These are phyloP conservation scores for Sclerurus mexicanus DNA, from an alignment of 2,113 vertebrate species.

Conservation along the genomic window DNA sequence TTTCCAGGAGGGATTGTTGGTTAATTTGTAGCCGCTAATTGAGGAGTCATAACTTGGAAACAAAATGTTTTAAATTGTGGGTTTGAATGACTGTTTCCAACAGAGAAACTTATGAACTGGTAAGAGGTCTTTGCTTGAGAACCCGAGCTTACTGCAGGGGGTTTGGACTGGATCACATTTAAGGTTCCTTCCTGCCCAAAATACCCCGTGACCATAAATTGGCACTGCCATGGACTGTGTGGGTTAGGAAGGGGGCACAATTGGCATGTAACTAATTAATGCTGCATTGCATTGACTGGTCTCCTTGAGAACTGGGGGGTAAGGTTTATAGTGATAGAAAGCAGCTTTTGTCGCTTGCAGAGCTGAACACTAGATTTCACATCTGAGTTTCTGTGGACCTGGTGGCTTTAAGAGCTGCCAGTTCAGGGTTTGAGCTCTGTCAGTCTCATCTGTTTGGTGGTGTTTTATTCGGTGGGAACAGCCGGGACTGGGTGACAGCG, in stretches of 20 bases:
- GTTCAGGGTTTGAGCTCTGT: neutral
- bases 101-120: neutral
- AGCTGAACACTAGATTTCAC: neutral
- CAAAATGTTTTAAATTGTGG: neutral
- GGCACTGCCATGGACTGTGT: neutral
- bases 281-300: neutral
- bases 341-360: neutral
- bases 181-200: neutral
- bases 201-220: too few species aligned
- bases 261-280: neutral
- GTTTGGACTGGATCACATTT: neutral
- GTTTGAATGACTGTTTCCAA: neutral
- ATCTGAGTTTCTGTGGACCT: neutral
- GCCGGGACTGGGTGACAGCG: neutral
- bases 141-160: neutral
- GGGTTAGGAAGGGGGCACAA: neutral
- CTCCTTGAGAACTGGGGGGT: neutral
- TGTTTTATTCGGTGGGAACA: neutral
- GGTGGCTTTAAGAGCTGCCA: neutral
- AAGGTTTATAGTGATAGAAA: neutral
- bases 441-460: neutral
- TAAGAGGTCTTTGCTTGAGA: neutral
- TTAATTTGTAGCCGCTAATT: constrained; percentile 9
- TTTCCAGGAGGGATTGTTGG: neutral
- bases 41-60: neutral